Evolutionary conservation across 2,113 vertebrate genomes (phyloP).

Genomic region (Pituophis catenifer): DNA sequence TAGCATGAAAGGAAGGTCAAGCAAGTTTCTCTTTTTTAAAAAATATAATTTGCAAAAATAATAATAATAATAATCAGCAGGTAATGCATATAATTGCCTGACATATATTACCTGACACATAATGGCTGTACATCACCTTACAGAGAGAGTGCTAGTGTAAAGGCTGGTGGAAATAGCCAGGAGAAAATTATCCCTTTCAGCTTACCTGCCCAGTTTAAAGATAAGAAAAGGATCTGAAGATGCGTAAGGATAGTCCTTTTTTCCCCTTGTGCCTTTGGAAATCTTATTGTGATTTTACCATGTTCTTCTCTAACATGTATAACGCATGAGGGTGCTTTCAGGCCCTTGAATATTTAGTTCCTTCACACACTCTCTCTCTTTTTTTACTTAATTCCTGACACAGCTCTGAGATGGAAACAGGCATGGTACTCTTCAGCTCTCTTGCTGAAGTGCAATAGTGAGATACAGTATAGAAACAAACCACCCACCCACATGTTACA

Average conservation of each 20-base stretch:
- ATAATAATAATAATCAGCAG: background rate
- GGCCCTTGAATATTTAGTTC: background rate
- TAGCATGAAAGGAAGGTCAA: background rate
- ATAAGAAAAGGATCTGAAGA: background rate
- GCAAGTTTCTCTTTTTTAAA: background rate
- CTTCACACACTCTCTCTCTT: no score
- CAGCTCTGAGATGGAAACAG: background rate
- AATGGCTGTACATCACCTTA: background rate
- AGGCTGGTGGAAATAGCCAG: background rate
- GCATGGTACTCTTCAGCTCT: background rate
- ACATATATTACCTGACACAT: background rate
- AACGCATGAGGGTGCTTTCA: background rate
- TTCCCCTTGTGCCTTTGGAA: background rate
- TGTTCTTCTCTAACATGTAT: background rate
- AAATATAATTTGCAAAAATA: background rate
- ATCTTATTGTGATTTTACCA: background rate
- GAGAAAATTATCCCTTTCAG: background rate
- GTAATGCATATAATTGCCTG: background rate
- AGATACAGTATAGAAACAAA: background rate
- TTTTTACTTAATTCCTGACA: background rate
- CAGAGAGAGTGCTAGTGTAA: background rate
- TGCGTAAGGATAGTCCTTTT: background rate
- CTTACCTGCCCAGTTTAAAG: background rate
- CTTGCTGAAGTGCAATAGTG: conserved; percentile 3
- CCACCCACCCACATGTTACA: conserved; percentile 19